Percentiles rank a stretch among this genome's conserved stretches.
These are phyloP conservation scores for Actenoides lindsayi DNA, from an alignment of 2,113 vertebrate species.

Conservation along the genomic window DNA sequence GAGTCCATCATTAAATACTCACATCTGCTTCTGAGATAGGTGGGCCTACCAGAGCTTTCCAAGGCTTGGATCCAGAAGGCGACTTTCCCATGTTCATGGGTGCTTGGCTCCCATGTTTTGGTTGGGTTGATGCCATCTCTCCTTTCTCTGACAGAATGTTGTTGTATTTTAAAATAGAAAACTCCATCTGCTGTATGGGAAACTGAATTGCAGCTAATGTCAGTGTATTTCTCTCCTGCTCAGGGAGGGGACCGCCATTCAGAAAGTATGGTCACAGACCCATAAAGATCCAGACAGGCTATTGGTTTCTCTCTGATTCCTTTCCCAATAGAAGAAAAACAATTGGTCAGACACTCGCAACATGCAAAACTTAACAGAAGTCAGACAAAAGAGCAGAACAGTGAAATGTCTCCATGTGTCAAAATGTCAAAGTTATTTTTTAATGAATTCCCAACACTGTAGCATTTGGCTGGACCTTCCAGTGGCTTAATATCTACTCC, in stretches of 20 bases:
- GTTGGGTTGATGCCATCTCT: not conserved
- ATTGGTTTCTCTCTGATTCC: not conserved
- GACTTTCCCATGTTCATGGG: not conserved
- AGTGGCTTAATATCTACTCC: not conserved
- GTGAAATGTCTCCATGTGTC: not conserved
- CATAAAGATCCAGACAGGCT: not conserved
- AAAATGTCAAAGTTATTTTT: conserved; percentile 43
- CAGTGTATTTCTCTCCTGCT: not conserved
- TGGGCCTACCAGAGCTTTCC: not conserved
- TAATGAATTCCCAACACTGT: not conserved
- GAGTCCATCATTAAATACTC: conserved; percentile 25
- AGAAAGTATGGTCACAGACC: not conserved
- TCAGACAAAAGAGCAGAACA: conserved; percentile 21
- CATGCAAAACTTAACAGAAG: not conserved
- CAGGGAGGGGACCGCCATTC: not conserved
- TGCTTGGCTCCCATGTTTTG: not conserved
- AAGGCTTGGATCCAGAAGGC: not conserved
- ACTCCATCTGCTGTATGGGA: conserved; percentile 33
- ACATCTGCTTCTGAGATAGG: not conserved
- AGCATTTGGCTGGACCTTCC: not conserved
- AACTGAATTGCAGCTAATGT: not conserved
- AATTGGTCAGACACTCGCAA: conserved; percentile 6
- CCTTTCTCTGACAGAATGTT: not conserved
- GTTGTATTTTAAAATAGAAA: conserved; percentile 7
- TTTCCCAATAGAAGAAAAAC: not conserved